These are phyloP conservation scores for Pelobates fuscus DNA, from an alignment of 2,113 vertebrate genomes.

Conservation along the genomic window DNA sequence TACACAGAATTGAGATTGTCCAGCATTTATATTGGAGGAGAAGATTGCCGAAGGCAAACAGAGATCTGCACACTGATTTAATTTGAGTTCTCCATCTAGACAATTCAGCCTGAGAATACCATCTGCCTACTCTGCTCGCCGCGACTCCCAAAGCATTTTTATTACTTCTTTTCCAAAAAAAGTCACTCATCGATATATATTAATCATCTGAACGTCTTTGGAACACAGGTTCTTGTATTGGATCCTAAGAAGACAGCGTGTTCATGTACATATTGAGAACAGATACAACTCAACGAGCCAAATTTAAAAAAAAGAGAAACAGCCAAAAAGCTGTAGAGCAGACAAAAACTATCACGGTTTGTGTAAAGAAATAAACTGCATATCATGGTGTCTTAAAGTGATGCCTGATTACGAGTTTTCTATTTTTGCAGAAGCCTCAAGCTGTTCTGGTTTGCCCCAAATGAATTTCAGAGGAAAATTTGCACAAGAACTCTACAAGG, in stretches of 20 bases:
- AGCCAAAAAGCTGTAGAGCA: too few relatives aligned
- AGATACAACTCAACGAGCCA: background rate
- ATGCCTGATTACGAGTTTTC: too few relatives aligned
- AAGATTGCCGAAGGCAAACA: conserved; percentile 73
- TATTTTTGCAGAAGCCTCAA: too few relatives aligned
- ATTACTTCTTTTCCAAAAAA: conserved; percentile 72
- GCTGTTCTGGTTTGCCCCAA: too few relatives aligned
- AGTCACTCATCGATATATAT: conserved; percentile 73
- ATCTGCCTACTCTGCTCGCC: conserved; percentile 72
- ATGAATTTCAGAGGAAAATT: too few relatives aligned
- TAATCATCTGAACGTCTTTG: conserved; percentile 59
- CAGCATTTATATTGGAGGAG: conserved; percentile 66
- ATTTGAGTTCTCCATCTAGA: conserved; percentile 77
- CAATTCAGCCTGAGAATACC: conserved; percentile 72
- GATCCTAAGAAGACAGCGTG: background rate
- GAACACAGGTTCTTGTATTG: conserved; percentile 2
- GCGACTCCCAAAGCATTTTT: conserved; percentile 68
- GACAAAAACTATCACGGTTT: too few relatives aligned
- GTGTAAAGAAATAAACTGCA: too few relatives aligned
- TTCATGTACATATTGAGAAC: conserved; percentile 6
- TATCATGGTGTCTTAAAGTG: too few relatives aligned
- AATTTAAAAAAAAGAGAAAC: too few relatives aligned
- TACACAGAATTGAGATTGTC: conserved; percentile 61
- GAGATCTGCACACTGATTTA: conserved; percentile 75
- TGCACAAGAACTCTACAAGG: too few relatives aligned